Conservation (phyloP, 2,797 vertebrate genomes). For the Sebastes variabilis region DNA sequence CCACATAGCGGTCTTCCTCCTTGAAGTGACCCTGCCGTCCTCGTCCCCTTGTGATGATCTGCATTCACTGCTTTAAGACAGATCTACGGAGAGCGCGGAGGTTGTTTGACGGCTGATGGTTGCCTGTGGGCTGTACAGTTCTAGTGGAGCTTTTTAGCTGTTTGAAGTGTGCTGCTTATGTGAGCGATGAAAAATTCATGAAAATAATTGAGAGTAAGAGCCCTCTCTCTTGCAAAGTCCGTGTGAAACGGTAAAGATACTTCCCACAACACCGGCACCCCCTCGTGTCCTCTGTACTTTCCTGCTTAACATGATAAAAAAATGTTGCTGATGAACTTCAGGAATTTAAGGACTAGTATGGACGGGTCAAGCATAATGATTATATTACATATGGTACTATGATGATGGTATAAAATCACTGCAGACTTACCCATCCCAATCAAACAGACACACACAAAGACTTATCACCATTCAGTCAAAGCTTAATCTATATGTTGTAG, state of each 20-base stretch:
- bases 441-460: background rate
- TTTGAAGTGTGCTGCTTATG: slow-evolving; percentile 61
- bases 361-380: background rate
- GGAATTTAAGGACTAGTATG: background rate
- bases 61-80: slow-evolving; percentile 33
- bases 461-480: background rate
- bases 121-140: slow-evolving; percentile 56
- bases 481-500: background rate
- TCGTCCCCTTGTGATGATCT: slow-evolving; percentile 16
- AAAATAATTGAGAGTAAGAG: slow-evolving; percentile 52
- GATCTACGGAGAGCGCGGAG: slow-evolving; percentile 14
- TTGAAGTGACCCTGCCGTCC: slow-evolving; percentile 35
- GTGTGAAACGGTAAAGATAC: slow-evolving; percentile 16
- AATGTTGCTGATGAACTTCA: background rate
- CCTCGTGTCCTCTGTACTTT: background rate
- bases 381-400: background rate
- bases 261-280: slow-evolving; percentile 17
- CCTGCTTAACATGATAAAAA: background rate
- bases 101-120: slow-evolving; percentile 52
- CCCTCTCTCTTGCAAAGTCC: slow-evolving; percentile 24
- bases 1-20: slow-evolving; percentile 1
- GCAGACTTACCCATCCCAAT: background rate
- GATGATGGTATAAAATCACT: background rate
- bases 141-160: slow-evolving; percentile 38
- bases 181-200: slow-evolving; percentile 56